Percentiles rank a stretch among this genome's conserved stretches.
phyloP scores from a whole-genome alignment of 2,888 invertebrate genomes.

The Rhagonycha lutea region DNA sequence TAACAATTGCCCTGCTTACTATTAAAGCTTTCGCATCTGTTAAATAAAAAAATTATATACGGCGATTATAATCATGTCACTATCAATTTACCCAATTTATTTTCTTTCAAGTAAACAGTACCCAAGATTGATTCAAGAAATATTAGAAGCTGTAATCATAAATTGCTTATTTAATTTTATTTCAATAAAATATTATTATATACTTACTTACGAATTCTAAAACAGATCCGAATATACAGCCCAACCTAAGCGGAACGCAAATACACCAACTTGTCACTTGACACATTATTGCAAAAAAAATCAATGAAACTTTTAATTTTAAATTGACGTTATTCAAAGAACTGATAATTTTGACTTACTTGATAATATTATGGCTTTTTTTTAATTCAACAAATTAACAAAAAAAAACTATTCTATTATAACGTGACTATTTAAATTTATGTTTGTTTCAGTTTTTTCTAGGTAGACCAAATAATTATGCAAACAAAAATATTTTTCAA shows the following conservation, averaged over 20 bases:
- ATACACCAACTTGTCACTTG: background rate
- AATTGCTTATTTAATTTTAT: background rate
- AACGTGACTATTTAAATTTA: background rate
- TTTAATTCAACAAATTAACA: too few relatives aligned
- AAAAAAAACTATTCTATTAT: background rate
- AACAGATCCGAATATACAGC: constrained; percentile 4
- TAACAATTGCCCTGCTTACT: background rate
- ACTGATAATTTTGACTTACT: background rate
- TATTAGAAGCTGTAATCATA: background rate
- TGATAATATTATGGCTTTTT: background rate
- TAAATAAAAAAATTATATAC: background rate
- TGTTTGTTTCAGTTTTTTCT: background rate
- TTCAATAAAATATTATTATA: background rate
- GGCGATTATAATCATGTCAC: background rate
- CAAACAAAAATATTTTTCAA: background rate
- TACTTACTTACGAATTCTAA: constrained; percentile 20
- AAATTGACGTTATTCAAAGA: background rate
- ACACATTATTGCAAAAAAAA: background rate
- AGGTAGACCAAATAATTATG: background rate
- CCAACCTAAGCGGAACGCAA: background rate
- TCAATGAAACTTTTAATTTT: background rate
- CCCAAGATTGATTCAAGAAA: background rate
- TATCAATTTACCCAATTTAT: background rate
- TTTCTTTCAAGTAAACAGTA: background rate
- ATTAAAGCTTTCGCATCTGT: background rate